Evolutionary conservation across 2,888 invertebrate genomes (phyloP), one percentile per base, ranked within the genome.

Genomic region (Cecidostiba fungosa): DNA sequence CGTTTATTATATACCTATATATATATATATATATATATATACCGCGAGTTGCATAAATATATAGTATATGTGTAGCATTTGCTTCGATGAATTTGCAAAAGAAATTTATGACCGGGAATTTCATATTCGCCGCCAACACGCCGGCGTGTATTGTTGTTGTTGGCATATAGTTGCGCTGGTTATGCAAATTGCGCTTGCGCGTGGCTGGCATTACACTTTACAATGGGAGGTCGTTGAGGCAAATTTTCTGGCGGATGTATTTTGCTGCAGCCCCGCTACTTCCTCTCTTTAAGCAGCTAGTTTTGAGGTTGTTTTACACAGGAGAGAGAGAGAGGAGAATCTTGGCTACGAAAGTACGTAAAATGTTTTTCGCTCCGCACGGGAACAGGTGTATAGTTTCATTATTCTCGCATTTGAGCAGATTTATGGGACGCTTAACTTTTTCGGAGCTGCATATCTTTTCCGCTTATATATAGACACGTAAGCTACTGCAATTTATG

Each of bases 151-250:
- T n/a, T 23, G 16, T 59, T n/a, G n/a, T 62, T 66, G 66, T 29
- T 29, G 66, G 29, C 54, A 8, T 16, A 50, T 23, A 59, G 54
- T 59, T 59, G 54, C 54, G 77, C 80, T 36, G 50, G 76, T 80
- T 88, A 59, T 81, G 74, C 86, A 88, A 88, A 86, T 84, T 74
- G 83, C 73, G 84, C 32, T 1, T 12, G 26, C 16, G 43, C 36
- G 36, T 43, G 43, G 50, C 54, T 73, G 54, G 54, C 26, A 77
- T 70, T 70, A 74, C 78, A 47, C 59, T 85, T 83, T 82, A 73
- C 74, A 59, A 62, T 66, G 54, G 50, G 14, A 36, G 39, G n/a
- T 23, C 10, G 54, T 59, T 23, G 54, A 59, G 54, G 54, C n/a
- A 72, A 72, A 72, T 72, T 72, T 72, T 36, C 36, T 29, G 66